phyloP scores from a whole-genome alignment of 2,113 vertebrate species.

The Macquaria australasica region DNA sequence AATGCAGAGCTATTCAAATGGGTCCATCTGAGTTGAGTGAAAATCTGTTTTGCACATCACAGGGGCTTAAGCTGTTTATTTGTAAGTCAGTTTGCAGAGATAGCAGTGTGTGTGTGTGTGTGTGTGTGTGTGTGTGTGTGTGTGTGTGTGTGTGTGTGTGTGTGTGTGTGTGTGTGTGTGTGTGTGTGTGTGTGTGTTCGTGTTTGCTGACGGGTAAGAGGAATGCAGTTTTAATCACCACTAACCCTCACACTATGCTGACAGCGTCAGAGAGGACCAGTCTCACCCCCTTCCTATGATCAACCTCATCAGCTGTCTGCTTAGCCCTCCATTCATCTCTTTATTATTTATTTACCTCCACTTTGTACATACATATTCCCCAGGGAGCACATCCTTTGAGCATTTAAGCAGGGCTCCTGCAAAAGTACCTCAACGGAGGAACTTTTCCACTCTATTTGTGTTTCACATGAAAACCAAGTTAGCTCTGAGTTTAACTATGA shows the following conservation, averaged over 20 bases:
- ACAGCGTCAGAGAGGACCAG: constrained; percentile 72
- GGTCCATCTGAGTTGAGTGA: constrained; percentile 45
- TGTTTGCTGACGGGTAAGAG: constrained; percentile 76
- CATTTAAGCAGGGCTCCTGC: constrained; percentile 51
- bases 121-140: background rate
- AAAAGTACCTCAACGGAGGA: constrained; percentile 47
- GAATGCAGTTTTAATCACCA: constrained; percentile 81
- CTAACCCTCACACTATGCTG: constrained; percentile 77
- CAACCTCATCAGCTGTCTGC: constrained; percentile 78
- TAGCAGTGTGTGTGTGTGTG: constrained; percentile 37
- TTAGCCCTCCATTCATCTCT: constrained; percentile 75
- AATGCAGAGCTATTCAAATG: constrained; percentile 70
- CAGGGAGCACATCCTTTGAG: constrained; percentile 65
- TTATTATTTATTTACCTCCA: constrained; percentile 78
- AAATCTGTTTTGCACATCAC: constrained; percentile 80
- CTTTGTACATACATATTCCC: constrained; percentile 72
- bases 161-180: no score
- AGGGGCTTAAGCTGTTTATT: constrained; percentile 77
- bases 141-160: constrained; percentile 32
- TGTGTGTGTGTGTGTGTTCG: constrained; percentile 19
- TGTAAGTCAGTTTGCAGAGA: constrained; percentile 75
- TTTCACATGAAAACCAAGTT: constrained; percentile 41
- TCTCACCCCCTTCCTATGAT: constrained; percentile 71
- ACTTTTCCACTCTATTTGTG: constrained; percentile 59
- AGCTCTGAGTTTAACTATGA: constrained; percentile 48